These are phyloP conservation scores for Drosophila quinaria DNA, from an alignment of 2,888 invertebrate species.

Conservation along the genomic window DNA sequence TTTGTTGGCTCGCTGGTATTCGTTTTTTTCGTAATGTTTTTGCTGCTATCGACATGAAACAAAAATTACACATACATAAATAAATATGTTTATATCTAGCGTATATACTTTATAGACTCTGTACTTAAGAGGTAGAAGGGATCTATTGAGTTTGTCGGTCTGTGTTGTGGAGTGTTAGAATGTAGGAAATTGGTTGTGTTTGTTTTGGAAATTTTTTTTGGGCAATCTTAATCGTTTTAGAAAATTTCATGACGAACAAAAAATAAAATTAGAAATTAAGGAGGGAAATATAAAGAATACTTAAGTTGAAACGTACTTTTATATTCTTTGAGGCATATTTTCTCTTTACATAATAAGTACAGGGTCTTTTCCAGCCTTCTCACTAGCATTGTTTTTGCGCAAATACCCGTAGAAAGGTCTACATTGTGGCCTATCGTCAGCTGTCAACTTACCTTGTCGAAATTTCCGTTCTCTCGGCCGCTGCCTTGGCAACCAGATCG, in stretches of 20 bases:
- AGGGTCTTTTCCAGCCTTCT: background rate
- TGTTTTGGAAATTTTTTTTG: too few species aligned
- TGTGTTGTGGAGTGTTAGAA: too few species aligned
- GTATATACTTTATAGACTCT: background rate
- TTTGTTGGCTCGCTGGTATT: conserved; percentile 16
- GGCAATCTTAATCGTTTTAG: too few species aligned
- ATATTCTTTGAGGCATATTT: too few species aligned
- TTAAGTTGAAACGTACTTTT: too few species aligned
- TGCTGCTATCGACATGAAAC: conserved; percentile 3
- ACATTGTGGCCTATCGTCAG: conserved; percentile 12
- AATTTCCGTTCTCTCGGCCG: conserved; percentile 9
- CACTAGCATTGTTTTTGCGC: background rate
- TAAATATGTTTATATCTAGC: conserved; percentile 16
- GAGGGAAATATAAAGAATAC: background rate
- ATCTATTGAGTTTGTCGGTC: too few species aligned
- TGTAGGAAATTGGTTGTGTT: too few species aligned
- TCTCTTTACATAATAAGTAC: background rate
- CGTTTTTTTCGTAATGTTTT: conserved; percentile 7
- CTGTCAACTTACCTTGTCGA: conserved; percentile 33
- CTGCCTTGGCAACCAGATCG: conserved; percentile 77
- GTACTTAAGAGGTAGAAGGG: background rate
- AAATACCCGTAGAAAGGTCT: conserved; percentile 8
- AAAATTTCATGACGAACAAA: background rate
- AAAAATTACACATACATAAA: conserved; percentile 21
- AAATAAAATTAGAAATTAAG: background rate